phyloP scores from a whole-genome alignment of 2,797 vertebrate genomes.

The Sebastes steindachneri region DNA sequence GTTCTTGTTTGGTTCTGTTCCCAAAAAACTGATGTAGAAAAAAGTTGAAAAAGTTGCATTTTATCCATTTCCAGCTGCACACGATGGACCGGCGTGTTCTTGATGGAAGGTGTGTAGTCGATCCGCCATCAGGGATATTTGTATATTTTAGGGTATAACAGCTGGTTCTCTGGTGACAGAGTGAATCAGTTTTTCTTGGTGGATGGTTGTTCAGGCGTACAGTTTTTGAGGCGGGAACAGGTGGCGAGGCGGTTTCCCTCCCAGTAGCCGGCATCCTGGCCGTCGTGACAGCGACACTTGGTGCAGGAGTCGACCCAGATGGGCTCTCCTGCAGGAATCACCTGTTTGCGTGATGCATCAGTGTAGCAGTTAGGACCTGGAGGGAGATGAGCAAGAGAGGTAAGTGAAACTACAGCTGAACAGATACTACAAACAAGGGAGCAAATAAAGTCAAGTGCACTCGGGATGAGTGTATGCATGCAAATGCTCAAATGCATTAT shows the following conservation, averaged over 20 bases:
- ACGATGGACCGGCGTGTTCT: background rate
- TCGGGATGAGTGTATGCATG: background rate
- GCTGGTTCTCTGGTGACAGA: slow-evolving; percentile 3
- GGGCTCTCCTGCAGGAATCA: slow-evolving; percentile 84
- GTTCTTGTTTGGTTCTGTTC: background rate
- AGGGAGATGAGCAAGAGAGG: background rate
- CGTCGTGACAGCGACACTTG: slow-evolving; percentile 86
- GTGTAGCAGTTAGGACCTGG: slow-evolving; percentile 89
- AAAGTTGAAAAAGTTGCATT: background rate
- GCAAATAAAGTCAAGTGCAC: background rate
- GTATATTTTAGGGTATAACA: background rate
- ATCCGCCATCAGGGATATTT: background rate
- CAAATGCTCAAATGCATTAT: background rate
- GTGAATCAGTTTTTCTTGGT: slow-evolving; percentile 56
- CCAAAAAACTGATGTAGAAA: background rate
- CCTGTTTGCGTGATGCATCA: slow-evolving; percentile 74
- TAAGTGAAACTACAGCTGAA: slow-evolving; percentile 5
- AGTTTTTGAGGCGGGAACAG: slow-evolving; percentile 83
- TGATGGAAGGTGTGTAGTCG: background rate
- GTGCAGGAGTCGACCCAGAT: slow-evolving; percentile 88
- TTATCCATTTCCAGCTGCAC: slow-evolving; percentile 2
- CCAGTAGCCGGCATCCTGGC: slow-evolving; percentile 89
- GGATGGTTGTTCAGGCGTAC: slow-evolving; percentile 59
- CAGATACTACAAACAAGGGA: background rate
- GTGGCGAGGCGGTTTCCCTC: slow-evolving; percentile 88